These are phyloP conservation scores for Saccopteryx bilineata DNA, from an alignment of 2,113 vertebrate genomes.

Conservation along the genomic window DNA sequence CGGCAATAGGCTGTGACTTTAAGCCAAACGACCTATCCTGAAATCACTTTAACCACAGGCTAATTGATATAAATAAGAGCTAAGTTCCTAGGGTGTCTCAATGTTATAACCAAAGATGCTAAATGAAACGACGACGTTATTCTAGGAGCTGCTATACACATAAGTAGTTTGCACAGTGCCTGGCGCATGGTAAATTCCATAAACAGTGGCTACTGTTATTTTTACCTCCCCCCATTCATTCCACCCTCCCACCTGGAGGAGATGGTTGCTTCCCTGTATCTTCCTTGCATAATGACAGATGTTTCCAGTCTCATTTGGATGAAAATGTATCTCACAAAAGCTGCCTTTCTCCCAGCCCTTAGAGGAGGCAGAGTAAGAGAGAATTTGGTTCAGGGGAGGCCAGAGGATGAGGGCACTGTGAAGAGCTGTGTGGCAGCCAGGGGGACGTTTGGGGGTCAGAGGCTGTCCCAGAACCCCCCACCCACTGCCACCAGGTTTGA, in stretches of 20 bases:
- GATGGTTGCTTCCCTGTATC: background rate
- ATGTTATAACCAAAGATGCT: background rate
- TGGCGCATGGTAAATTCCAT: background rate
- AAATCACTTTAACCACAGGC: background rate
- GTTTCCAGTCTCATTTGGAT: conserved; percentile 53
- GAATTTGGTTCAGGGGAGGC: background rate
- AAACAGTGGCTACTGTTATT: conserved; percentile 16
- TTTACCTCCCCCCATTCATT: background rate
- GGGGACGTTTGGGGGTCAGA: background rate
- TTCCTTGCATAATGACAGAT: background rate
- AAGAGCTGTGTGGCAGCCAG: background rate
- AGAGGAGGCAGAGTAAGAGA: background rate
- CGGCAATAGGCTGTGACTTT: background rate
- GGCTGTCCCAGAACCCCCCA: background rate
- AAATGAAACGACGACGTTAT: background rate
- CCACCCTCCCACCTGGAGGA: background rate
- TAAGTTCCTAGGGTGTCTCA: background rate
- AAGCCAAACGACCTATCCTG: background rate
- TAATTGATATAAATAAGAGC: background rate
- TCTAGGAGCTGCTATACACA: background rate
- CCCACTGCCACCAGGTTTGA: background rate
- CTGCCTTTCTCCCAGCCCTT: background rate
- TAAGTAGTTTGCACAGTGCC: background rate
- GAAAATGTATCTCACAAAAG: conserved; percentile 20
- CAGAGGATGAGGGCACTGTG: background rate